Evolutionary conservation across 2,113 vertebrate species (phyloP), one percentile per base, ranked within the genome.

Genomic region (Pseudorasbora parva): DNA sequence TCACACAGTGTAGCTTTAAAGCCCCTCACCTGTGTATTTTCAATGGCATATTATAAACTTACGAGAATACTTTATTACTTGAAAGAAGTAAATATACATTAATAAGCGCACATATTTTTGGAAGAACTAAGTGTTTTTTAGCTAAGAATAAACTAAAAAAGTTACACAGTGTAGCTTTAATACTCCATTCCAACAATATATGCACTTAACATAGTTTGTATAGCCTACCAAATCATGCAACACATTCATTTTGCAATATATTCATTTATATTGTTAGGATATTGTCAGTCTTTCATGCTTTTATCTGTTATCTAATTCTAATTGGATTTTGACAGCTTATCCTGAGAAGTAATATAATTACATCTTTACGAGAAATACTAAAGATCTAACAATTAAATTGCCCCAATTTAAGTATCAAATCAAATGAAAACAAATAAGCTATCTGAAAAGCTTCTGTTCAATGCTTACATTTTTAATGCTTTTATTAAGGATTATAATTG

Each of bases 151-250:
- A n/a, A n/a, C n/a, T n/a, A n/a, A n/a, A n/a, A n/a, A n/a, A n/a
- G n/a, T n/a, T n/a, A n/a, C n/a, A n/a, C n/a, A n/a, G n/a, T n/a
- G n/a, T n/a, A n/a, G n/a, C n/a, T n/a, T n/a, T 49, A 17, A 62
- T 76, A 62, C 8, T 69, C 17, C 74, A 72, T 43, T 83, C 30
- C 45, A 83, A 59, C 45, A 62, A 60, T 30, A 82, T 71, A 23
- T 41, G 41, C 33, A 76, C 43, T 64, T 83, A 75, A 68, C 33
- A 69, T 69, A 27, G 15, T 73, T 73, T 30, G 47, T 57, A 82
- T 19, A n/a, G 41, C 15, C 25, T 86, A 77, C 64, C 60, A 49
- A 77, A 72, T 79, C 84, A 86, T 82, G 80, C 80, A 78, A 78
- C 66, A 78, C 49, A 60, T 78, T 78, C 14, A 19, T 51, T 30